Conservation (phyloP, 2,113 vertebrate genomes). For the Leptosomus discolor region DNA sequence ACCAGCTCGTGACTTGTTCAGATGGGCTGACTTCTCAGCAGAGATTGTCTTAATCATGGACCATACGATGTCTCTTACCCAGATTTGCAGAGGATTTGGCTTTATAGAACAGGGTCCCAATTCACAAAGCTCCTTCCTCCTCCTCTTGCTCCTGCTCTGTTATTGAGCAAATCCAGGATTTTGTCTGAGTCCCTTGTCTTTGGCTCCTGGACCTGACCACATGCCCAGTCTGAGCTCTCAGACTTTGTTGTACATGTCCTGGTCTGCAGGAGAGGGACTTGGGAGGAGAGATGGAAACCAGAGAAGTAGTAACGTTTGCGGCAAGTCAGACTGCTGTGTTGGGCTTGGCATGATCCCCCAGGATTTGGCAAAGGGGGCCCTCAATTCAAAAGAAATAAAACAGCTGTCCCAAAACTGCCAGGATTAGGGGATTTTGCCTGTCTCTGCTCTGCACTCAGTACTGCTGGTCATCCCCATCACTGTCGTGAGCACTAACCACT, state of each 20-base stretch:
- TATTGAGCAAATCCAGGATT: neutral
- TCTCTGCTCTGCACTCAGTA: fast-evolving
- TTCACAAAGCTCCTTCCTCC: neutral
- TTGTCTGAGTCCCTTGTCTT: neutral
- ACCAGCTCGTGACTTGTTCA: neutral
- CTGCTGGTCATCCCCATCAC: neutral
- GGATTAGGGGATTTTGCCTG: neutral
- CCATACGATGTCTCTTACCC: neutral
- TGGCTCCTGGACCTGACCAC: neutral
- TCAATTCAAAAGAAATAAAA: neutral
- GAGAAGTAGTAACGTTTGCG: fast-evolving
- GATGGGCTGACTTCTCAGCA: neutral
- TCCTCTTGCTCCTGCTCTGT: neutral
- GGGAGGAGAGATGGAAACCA: neutral
- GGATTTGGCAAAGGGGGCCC: neutral
- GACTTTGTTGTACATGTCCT: neutral
- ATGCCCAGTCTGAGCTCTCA: neutral
- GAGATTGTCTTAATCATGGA: neutral
- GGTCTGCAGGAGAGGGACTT: neutral
- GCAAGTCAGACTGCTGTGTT: neutral
- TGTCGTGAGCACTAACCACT: fast-evolving
- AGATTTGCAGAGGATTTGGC: constrained; percentile 29
- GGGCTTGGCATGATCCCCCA: neutral
- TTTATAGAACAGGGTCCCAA: neutral
- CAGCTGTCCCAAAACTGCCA: neutral